These are phyloP conservation scores for Rhadina sibilatrix DNA, from an alignment of 2,113 vertebrate genomes.

Conservation along the genomic window DNA sequence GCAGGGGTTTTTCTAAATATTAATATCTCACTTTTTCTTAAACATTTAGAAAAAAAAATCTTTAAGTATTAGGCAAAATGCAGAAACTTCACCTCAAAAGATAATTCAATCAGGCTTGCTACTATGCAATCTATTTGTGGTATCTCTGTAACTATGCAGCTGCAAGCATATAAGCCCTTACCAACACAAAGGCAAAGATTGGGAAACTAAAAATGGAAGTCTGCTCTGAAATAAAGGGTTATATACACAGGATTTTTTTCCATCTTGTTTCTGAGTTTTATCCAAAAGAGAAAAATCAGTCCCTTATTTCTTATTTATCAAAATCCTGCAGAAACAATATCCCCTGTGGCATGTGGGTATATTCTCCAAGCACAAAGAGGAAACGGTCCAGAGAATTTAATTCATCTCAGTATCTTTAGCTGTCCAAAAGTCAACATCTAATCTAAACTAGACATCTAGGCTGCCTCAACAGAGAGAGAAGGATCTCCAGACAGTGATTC, in stretches of 20 bases:
- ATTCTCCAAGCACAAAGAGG: not conserved
- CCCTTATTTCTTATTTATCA: not conserved
- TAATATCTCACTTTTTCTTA: not conserved
- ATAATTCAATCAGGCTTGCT: not conserved
- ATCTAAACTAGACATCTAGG: conserved; percentile 58
- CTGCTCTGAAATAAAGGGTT: not conserved
- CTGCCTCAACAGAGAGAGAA: not conserved
- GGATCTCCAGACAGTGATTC: conserved; percentile 48
- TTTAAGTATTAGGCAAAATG: not conserved
- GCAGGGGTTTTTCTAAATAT: not conserved
- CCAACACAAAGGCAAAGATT: not conserved
- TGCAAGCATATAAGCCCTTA: not conserved
- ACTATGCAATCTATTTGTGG: not conserved
- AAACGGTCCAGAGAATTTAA: not conserved
- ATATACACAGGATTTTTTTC: not conserved
- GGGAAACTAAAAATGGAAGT: not conserved
- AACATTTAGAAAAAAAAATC: not conserved
- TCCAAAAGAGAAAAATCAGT: not conserved
- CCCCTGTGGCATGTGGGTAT: not conserved
- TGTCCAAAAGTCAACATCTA: conserved; percentile 32
- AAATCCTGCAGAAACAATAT: not conserved
- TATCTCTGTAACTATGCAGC: not conserved
- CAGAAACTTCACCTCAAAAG: not conserved
- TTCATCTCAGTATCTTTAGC: conserved; percentile 19
- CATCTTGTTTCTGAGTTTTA: not conserved